These are phyloP conservation scores for Mobula hypostoma DNA, from an alignment of 2,113 vertebrate genomes.

Conservation along the genomic window DNA sequence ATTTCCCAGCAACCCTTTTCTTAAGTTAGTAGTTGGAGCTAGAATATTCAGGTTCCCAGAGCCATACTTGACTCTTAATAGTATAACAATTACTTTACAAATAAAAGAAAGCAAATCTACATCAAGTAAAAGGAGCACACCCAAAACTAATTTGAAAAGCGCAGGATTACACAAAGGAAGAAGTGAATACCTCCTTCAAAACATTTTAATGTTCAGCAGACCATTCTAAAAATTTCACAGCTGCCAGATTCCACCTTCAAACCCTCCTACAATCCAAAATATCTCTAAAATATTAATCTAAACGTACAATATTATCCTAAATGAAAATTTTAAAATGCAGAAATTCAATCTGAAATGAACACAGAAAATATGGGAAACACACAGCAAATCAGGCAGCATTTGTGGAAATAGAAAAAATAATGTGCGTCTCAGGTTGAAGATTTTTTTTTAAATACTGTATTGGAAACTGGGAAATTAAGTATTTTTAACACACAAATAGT, in stretches of 20 bases:
- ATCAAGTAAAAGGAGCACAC: not conserved
- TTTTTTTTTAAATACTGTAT: too few species aligned
- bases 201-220: not conserved
- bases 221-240: not conserved
- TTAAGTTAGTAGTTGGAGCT: not conserved
- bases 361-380: too few species aligned
- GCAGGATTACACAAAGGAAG: not conserved
- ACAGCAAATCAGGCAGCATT: too few species aligned
- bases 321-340: too few species aligned
- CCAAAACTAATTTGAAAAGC: not conserved
- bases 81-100: not conserved
- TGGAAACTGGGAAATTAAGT: too few species aligned
- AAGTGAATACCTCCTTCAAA: not conserved
- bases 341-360: too few species aligned
- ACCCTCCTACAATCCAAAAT: too few species aligned
- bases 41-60: not conserved
- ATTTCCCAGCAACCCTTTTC: constrained; percentile 35
- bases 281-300: not conserved
- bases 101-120: not conserved
- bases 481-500: too few species aligned
- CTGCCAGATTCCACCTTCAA: not conserved
- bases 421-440: too few species aligned
- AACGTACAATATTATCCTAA: not conserved
- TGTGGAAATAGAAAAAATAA: too few species aligned
- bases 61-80: not conserved